Evolutionary conservation across 2,113 vertebrate species (phyloP).

Genomic region (Panthera tigris): DNA sequence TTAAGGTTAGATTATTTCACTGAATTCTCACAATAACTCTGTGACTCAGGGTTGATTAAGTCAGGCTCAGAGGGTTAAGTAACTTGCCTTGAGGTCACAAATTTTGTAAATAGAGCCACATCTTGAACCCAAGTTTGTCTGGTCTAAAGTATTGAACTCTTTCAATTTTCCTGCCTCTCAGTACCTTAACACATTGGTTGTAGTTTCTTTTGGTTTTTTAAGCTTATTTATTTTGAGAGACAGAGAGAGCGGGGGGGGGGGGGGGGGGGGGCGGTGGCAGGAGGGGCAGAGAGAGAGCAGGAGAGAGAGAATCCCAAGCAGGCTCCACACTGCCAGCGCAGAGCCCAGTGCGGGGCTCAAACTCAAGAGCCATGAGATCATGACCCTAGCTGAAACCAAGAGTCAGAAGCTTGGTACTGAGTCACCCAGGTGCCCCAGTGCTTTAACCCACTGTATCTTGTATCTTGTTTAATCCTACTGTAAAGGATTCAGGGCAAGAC

Average conservation of each 20-base stretch:
- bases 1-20: conserved; percentile 34
- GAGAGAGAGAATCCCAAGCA: too few relatives aligned
- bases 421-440: not conserved
- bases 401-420: too few relatives aligned
- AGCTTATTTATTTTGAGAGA: too few relatives aligned
- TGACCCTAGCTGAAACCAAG: too few relatives aligned
- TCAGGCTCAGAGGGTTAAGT: not conserved
- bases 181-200: not conserved
- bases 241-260: too few relatives aligned
- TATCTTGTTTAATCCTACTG: not conserved
- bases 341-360: too few relatives aligned
- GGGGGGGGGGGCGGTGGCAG: too few relatives aligned
- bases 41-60: not conserved
- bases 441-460: not conserved
- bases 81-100: conserved; percentile 21
- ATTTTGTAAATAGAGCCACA: conserved; percentile 34
- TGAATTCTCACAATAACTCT: conserved; percentile 16
- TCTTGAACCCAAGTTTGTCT: not conserved
- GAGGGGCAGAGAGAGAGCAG: too few relatives aligned
- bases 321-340: too few relatives aligned
- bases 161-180: not conserved
- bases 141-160: not conserved
- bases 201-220: too few relatives aligned
- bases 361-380: too few relatives aligned
- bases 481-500: not conserved